Conservation (phyloP, 2,888 invertebrate genomes). For the Archips xylosteana region DNA sequence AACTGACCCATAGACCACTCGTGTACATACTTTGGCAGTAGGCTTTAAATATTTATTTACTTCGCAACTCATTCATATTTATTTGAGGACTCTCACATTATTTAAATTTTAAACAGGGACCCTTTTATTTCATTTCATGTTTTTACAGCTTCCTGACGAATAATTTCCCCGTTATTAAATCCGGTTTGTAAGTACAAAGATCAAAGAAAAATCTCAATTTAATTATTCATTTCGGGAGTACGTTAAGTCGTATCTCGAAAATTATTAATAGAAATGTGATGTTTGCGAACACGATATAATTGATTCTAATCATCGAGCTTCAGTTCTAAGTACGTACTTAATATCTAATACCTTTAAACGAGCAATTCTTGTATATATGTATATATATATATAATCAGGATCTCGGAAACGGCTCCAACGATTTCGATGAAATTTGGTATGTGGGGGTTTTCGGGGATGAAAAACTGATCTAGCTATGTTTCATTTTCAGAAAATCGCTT, state of each 20-base stretch:
- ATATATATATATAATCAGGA: no score
- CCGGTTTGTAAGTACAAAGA: slow-evolving; percentile 28
- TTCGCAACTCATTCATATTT: slow-evolving; percentile 22
- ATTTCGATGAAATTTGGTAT: no score
- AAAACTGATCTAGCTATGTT: no score
- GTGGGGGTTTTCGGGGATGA: no score
- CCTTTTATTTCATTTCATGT: slow-evolving; percentile 38
- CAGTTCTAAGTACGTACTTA: neutral
- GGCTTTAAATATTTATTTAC: neutral
- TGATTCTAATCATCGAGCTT: neutral
- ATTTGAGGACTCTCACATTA: slow-evolving; percentile 29
- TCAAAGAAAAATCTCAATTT: slow-evolving; percentile 33
- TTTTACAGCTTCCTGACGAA: slow-evolving; percentile 40
- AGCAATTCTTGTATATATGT: no score
- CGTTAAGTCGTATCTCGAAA: slow-evolving; percentile 5
- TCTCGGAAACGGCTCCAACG: no score
- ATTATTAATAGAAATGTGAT: slow-evolving; percentile 17
- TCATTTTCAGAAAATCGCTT: no score
- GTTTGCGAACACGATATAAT: neutral
- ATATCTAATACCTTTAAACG: no score
- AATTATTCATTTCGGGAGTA: slow-evolving; percentile 33
- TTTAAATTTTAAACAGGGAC: slow-evolving; percentile 40
- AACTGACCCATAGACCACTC: no score
- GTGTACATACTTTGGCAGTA: no score
- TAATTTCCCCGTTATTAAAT: slow-evolving; percentile 35